Conservation (phyloP, 2,888 invertebrate species). For the Autographa gamma region DNA sequence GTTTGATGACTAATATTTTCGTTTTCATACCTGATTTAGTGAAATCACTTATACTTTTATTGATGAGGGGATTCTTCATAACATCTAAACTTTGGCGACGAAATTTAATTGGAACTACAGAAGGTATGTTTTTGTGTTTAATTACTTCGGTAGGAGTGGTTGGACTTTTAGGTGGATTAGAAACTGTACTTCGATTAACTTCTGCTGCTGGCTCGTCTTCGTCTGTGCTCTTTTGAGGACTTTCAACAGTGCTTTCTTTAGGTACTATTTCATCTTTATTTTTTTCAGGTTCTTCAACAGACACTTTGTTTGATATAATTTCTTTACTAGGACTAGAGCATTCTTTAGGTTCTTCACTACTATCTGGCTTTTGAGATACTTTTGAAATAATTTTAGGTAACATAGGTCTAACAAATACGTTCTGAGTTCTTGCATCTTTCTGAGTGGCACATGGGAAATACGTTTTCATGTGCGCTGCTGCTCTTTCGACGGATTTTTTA, state of each 20-base stretch:
- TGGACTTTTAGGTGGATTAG: constrained; percentile 47
- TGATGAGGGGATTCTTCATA: constrained; percentile 82
- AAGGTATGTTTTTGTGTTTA: constrained; percentile 68
- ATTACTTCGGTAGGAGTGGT: constrained; percentile 48
- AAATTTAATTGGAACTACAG: constrained; percentile 78
- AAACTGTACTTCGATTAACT: constrained; percentile 31
- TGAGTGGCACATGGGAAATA: constrained; percentile 62
- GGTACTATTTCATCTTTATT: constrained; percentile 18
- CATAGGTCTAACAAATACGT: constrained; percentile 80
- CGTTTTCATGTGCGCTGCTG: constrained; percentile 77
- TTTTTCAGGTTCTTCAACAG: constrained; percentile 40
- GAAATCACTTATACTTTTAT: constrained; percentile 81
- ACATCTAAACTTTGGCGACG: constrained; percentile 80
- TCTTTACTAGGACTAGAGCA: constrained; percentile 93
- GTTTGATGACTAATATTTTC: constrained; percentile 85
- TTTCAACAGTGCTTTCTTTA: background rate
- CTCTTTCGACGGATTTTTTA: constrained; percentile 74
- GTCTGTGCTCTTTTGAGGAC: constrained; percentile 10
- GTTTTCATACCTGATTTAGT: constrained; percentile 85
- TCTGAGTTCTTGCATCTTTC: constrained; percentile 68
- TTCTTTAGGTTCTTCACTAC: constrained; percentile 80
- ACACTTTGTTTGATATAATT: constrained; percentile 41
- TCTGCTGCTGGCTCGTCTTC: constrained; percentile 31
- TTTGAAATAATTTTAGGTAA: constrained; percentile 75
- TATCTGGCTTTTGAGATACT: constrained; percentile 79